Percentiles rank a stretch among this genome's conserved stretches.
phyloP scores from a whole-genome alignment of 2,113 vertebrate species.

The Micromys minutus region DNA sequence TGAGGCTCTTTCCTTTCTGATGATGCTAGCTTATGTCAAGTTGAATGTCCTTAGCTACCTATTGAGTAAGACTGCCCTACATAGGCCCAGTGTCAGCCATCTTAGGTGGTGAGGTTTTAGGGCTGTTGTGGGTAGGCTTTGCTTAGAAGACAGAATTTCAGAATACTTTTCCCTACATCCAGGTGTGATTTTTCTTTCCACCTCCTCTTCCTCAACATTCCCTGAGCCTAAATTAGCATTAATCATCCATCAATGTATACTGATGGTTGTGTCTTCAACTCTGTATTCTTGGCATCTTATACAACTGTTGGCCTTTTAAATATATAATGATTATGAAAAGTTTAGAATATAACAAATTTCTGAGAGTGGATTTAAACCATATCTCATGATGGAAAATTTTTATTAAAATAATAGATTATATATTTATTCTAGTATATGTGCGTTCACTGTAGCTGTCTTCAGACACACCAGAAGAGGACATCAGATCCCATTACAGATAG shows the following conservation, averaged over 20 bases:
- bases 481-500: no score
- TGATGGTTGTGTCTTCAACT: not conserved
- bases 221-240: not conserved
- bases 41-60: not conserved
- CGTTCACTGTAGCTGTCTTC: no score
- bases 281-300: not conserved
- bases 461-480: no score
- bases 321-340: not conserved
- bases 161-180: not conserved
- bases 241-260: no score
- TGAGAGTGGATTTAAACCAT: not conserved
- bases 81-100: not conserved
- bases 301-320: not conserved
- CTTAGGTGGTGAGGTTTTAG: no score
- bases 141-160: not conserved
- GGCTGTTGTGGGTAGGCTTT: not conserved
- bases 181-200: not conserved
- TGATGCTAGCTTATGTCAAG: not conserved
- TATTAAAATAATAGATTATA: no score
- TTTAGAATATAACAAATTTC: not conserved
- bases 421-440: no score
- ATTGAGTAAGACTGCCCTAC: rapidly evolving
- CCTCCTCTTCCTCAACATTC: not conserved
- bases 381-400: not conserved
- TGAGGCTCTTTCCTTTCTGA: not conserved